Evolutionary conservation across 2,113 vertebrate species (phyloP).

Genomic region (Barbus barbus): DNA sequence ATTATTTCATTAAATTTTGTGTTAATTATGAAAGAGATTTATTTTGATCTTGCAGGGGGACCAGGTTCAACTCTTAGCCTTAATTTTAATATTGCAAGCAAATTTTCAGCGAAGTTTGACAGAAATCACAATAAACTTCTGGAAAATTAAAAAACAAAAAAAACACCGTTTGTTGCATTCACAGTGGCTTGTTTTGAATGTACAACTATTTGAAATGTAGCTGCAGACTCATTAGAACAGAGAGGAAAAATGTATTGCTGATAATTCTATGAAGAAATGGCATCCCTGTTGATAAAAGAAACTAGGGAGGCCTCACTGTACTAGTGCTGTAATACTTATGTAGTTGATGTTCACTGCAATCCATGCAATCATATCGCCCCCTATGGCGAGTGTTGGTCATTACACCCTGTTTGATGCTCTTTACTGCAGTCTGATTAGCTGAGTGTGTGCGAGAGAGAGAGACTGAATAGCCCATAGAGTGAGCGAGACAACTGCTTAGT

Average conservation of each 20-base stretch:
- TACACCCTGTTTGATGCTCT: background rate
- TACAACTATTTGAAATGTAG: background rate
- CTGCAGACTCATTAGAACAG: background rate
- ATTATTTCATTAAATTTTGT: background rate
- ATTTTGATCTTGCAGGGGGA: background rate
- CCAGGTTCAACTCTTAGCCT: background rate
- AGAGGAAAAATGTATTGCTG: background rate
- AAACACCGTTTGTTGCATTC: background rate
- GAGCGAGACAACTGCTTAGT: no score
- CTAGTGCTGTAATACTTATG: background rate
- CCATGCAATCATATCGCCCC: background rate
- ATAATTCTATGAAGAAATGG: background rate
- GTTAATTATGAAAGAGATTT: background rate
- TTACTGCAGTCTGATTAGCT: conserved; percentile 15
- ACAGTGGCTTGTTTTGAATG: background rate
- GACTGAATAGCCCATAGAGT: background rate
- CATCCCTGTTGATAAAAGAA: background rate
- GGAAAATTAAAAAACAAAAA: no score
- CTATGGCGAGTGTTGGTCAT: conserved; percentile 24
- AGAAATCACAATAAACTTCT: background rate
- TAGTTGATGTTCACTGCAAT: background rate
- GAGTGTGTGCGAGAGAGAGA: conserved; percentile 18
- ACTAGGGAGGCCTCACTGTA: background rate
- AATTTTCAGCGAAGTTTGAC: background rate
- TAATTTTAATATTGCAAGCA: background rate